Conservation (phyloP, 2,888 invertebrate genomes). For the Cheiracanthium punctorium region DNA sequence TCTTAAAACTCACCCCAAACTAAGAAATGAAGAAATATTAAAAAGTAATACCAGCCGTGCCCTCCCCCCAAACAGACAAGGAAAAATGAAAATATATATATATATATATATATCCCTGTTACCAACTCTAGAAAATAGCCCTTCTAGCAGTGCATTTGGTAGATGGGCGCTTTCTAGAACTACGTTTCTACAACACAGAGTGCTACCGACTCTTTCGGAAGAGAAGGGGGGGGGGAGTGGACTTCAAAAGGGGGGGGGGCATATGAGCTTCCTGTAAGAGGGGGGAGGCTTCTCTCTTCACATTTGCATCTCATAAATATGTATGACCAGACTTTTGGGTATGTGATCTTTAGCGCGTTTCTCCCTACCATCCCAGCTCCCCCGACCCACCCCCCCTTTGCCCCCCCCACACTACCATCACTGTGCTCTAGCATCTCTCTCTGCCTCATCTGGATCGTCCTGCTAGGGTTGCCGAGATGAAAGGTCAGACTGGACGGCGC, state of each 20-base stretch:
- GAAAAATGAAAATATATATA: not conserved
- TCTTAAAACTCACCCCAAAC: slow-evolving; percentile 8
- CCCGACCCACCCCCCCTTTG: not conserved
- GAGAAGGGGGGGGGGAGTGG: slow-evolving; percentile 16
- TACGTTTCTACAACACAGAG: slow-evolving; percentile 23
- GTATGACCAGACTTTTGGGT: slow-evolving; percentile 69
- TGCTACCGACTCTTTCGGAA: slow-evolving; percentile 11
- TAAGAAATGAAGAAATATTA: slow-evolving; percentile 14
- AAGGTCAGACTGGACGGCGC: slow-evolving; percentile 58
- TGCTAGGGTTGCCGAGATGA: slow-evolving; percentile 48
- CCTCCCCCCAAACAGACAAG: not conserved
- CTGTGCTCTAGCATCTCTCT: slow-evolving; percentile 12
- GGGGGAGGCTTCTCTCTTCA: slow-evolving; percentile 52
- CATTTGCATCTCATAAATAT: slow-evolving; percentile 70
- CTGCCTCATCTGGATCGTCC: slow-evolving; percentile 67
- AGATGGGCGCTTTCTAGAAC: not conserved
- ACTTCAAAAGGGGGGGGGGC: slow-evolving; percentile 29
- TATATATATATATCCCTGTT: slow-evolving; percentile 2
- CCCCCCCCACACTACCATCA: slow-evolving; percentile 3
- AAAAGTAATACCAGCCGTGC: slow-evolving; percentile 13
- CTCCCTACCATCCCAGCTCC: not conserved
- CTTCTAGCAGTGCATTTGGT: slow-evolving; percentile 12
- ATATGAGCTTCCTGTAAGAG: slow-evolving; percentile 46
- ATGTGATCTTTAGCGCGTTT: slow-evolving; percentile 69
- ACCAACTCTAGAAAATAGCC: slow-evolving; percentile 55